Conservation (phyloP, 2,888 invertebrate genomes). For the Campoletis raptor region DNA sequence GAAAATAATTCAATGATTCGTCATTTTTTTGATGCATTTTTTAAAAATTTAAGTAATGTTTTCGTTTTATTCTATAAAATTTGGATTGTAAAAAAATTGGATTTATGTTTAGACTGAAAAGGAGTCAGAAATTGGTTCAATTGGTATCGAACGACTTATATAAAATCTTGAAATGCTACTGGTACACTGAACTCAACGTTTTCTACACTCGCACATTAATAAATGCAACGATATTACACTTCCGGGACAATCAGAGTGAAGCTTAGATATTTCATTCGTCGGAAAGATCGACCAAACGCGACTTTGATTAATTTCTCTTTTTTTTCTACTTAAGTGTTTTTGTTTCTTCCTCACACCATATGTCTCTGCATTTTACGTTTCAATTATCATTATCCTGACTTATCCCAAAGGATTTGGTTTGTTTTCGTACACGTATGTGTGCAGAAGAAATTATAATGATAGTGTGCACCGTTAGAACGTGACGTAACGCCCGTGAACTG, state of each 20-base stretch:
- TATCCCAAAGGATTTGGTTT: conserved; percentile 11
- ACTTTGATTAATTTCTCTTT: conserved; percentile 43
- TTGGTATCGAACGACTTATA: conserved; percentile 1
- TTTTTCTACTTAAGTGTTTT: neutral
- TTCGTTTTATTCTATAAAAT: neutral
- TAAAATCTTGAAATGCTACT: conserved; percentile 15
- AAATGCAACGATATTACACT: conserved; percentile 7
- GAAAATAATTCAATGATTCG: too few species aligned
- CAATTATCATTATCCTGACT: conserved; percentile 18
- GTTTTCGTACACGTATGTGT: neutral
- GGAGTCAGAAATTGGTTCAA: neutral
- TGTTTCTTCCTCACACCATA: neutral
- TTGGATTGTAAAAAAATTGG: neutral
- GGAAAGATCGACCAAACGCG: conserved; percentile 31
- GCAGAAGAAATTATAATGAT: conserved; percentile 38
- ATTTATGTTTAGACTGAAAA: neutral
- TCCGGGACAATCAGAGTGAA: conserved; percentile 37
- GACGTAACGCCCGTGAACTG: conserved; percentile 58
- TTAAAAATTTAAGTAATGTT: too few species aligned
- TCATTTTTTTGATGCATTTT: neutral
- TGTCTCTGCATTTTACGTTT: conserved; percentile 15
- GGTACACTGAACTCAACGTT: neutral
- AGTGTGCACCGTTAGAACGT: conserved; percentile 44
- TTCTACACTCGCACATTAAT: neutral
- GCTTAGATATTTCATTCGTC: conserved; percentile 24